A percentile compares a stretch with the other conserved stretches of the same genome.
These are phyloP conservation scores for Epinephelus awoara DNA, from an alignment of 2,797 vertebrate genomes.

Conservation along the genomic window DNA sequence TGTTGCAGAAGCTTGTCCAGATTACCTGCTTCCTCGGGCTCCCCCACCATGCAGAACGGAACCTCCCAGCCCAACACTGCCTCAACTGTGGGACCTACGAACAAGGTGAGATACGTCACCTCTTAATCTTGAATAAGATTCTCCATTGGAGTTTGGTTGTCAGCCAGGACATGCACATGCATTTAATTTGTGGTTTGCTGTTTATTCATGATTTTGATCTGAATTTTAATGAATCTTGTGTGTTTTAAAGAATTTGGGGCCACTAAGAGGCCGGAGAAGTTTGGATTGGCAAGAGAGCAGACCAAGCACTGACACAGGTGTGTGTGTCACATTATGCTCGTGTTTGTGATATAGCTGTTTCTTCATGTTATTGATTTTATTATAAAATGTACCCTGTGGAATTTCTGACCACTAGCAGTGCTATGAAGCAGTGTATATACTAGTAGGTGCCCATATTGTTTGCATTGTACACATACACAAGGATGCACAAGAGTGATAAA, in stretches of 20 bases:
- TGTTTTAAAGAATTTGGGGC: constrained; percentile 70
- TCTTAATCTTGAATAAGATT: not conserved
- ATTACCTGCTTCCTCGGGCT: constrained; percentile 75
- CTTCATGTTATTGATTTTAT: not conserved
- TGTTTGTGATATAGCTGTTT: not conserved
- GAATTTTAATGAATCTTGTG: not conserved
- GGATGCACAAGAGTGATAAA: not conserved
- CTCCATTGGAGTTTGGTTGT: not conserved
- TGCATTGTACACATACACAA: not conserved
- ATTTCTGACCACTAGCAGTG: not conserved
- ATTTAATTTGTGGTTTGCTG: not conserved
- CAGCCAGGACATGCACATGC: no score
- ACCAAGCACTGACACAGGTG: constrained; percentile 73
- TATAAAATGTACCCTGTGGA: not conserved
- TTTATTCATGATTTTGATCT: not conserved
- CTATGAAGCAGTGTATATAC: not conserved
- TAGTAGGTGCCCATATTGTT: not conserved
- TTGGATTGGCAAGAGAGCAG: constrained; percentile 76
- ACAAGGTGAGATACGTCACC: constrained; percentile 61
- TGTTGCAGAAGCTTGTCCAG: constrained; percentile 83
- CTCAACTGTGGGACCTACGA: constrained; percentile 60
- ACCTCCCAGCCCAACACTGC: constrained; percentile 65
- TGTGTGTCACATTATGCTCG: not conserved
- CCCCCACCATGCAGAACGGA: constrained; percentile 74
- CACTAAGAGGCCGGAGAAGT: constrained; percentile 57